A percentile compares a stretch with the other conserved stretches of the same genome.
Evolutionary conservation across 2,888 invertebrate species (phyloP).

Genomic region (Calliphora vomitoria): DNA sequence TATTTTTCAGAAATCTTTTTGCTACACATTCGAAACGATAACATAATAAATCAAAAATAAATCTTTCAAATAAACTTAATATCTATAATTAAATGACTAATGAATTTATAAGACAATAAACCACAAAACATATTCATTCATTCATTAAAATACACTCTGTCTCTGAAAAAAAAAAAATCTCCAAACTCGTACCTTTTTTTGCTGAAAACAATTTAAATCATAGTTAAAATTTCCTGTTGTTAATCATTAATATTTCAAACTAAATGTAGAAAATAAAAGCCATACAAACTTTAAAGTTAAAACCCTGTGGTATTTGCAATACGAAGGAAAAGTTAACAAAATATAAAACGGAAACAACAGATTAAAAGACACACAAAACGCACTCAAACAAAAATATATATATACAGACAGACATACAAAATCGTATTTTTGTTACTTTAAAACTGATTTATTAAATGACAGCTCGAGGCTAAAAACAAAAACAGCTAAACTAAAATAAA

Average conservation of each 20-base stretch:
- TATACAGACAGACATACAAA: conserved; percentile 2
- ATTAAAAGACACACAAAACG: conserved; percentile 65
- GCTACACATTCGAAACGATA: background rate
- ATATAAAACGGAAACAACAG: conserved; percentile 68
- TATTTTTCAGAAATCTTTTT: background rate
- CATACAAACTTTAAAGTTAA: background rate
- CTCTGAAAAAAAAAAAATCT: background rate
- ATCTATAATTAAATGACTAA: conserved; percentile 55
- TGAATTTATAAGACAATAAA: conserved; percentile 41
- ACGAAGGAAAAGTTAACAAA: conserved; percentile 22
- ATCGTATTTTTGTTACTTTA: conserved; percentile 19
- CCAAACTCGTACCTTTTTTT: background rate
- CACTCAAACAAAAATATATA: conserved; percentile 1
- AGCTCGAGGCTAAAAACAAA: conserved; percentile 65
- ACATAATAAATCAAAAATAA: conserved; percentile 45
- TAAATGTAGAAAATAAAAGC: background rate
- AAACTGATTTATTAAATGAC: conserved; percentile 72
- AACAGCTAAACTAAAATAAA: background rate
- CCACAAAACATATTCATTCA: conserved; percentile 26
- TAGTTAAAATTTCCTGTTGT: conserved; percentile 55
- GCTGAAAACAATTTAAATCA: conserved; percentile 39
- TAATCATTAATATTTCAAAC: conserved; percentile 52
- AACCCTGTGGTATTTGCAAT: conserved; percentile 39
- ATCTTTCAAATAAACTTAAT: conserved; percentile 15
- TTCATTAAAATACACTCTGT: background rate